These are phyloP conservation scores for Chorisops tibialis DNA, from an alignment of 2,888 invertebrate species.

Conservation along the genomic window DNA sequence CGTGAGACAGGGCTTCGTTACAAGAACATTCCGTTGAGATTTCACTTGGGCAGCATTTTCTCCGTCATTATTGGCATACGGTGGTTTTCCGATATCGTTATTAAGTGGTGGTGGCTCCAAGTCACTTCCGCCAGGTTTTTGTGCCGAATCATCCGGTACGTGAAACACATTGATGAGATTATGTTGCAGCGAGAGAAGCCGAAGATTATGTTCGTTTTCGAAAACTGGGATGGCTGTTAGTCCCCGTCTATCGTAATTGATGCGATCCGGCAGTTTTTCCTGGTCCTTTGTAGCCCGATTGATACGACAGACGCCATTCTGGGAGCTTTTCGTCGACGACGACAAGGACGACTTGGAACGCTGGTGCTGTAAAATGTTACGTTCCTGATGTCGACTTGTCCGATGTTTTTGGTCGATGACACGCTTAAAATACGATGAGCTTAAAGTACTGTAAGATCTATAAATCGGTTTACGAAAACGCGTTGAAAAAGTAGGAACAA, in stretches of 20 bases:
- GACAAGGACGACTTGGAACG: constrained; percentile 38
- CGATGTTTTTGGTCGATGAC: constrained; percentile 25
- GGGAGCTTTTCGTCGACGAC: constrained; percentile 40
- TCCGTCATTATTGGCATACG: background rate
- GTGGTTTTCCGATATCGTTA: constrained; percentile 1
- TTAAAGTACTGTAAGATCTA: constrained; percentile 51
- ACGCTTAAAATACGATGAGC: constrained; percentile 43
- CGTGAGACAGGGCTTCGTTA: background rate
- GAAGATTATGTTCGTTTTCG: constrained; percentile 74
- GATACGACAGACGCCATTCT: constrained; percentile 58
- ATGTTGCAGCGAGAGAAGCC: constrained; percentile 86
- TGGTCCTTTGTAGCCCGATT: constrained; percentile 71
- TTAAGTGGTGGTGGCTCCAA: background rate
- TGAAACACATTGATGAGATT: constrained; percentile 69
- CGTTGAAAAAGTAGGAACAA: constrained; percentile 51
- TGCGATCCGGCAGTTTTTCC: constrained; percentile 80
- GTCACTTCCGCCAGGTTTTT: background rate
- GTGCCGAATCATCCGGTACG: constrained; percentile 46
- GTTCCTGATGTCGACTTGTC: constrained; percentile 31
- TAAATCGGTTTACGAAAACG: constrained; percentile 47
- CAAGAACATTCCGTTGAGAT: background rate
- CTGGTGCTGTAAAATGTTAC: constrained; percentile 34
- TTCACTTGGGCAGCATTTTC: background rate
- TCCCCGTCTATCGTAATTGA: constrained; percentile 81
- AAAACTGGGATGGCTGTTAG: constrained; percentile 77